These are phyloP conservation scores for Chloroclystis v-ata DNA, from an alignment of 2,888 invertebrate species.

Conservation along the genomic window DNA sequence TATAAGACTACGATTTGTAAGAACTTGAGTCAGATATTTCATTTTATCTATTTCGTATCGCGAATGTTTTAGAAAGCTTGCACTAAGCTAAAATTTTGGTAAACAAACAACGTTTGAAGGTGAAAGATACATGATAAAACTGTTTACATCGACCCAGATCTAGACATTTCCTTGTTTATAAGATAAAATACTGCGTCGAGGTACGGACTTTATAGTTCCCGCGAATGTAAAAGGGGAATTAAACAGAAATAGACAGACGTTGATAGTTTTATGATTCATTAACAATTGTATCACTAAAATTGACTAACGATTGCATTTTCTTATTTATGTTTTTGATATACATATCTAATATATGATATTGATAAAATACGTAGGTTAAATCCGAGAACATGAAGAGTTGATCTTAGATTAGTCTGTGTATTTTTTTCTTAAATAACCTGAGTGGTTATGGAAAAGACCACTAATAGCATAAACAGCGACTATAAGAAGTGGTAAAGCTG, in stretches of 20 bases:
- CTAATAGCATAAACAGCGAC: no score
- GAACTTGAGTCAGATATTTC: no score
- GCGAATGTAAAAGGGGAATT: conserved; percentile 32
- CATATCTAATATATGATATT: conserved; percentile 7
- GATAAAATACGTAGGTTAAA: no score
- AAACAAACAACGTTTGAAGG: conserved; percentile 37
- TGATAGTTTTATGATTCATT: conserved; percentile 25
- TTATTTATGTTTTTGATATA: conserved; percentile 2
- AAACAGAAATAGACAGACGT: conserved; percentile 17
- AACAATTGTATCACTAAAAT: conserved; percentile 20
- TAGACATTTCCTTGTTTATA: conserved; percentile 54
- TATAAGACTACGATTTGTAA: no score
- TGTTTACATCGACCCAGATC: conserved; percentile 57
- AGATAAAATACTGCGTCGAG: conserved; percentile 33
- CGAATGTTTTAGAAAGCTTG: background rate
- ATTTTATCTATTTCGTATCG: no score
- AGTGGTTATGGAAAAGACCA: no score
- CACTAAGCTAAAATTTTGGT: background rate
- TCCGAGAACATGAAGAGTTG: no score
- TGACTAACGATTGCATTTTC: conserved; percentile 16
- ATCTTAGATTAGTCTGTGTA: no score
- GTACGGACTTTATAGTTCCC: conserved; percentile 28
- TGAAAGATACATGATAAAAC: conserved; percentile 55
- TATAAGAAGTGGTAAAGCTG: no score
- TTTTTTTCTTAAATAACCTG: no score